A percentile compares a stretch with the other conserved stretches of the same genome.
Conservation (phyloP, 1,140 invertebrate species). For the Steinernema khuongi region DNA sequence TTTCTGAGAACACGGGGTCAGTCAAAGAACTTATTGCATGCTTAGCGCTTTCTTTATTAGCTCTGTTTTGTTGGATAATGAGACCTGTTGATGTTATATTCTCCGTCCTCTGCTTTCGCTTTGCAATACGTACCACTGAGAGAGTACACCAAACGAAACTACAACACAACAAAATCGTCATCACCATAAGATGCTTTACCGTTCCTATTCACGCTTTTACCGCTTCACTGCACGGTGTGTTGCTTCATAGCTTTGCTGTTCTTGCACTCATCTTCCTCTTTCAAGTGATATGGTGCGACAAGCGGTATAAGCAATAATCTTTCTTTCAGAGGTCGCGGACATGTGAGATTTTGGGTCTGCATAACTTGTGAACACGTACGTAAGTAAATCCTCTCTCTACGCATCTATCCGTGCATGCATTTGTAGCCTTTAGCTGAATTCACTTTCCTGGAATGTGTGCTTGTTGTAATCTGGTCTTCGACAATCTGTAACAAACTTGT, state of each 20-base stretch:
- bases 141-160: no score
- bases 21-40: background rate
- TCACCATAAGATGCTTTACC: no score
- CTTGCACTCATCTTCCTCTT: background rate
- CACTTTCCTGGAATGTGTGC: slow-evolving; percentile 11
- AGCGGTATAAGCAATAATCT: slow-evolving; percentile 13
- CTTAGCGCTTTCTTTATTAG: slow-evolving; percentile 5
- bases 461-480: slow-evolving; percentile 5
- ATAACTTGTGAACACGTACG: slow-evolving; percentile 12
- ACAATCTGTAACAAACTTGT: slow-evolving; percentile 17
- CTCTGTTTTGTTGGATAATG: no score
- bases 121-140: background rate
- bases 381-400: slow-evolving; percentile 10
- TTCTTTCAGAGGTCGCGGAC: slow-evolving; percentile 14
- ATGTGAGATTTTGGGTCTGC: slow-evolving; percentile 16
- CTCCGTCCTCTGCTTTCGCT: background rate
- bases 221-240: slow-evolving; percentile 4
- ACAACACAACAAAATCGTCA: no score
- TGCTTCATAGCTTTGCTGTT: slow-evolving; percentile 2
- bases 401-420: slow-evolving; percentile 1
- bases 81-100: no score
- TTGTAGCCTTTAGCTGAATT: background rate
- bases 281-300: slow-evolving; percentile 3
- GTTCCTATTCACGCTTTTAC: background rate
- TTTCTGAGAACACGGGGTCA: no score